Conservation (phyloP, 2,113 vertebrate genomes). For the Ammodytes marinus region DNA sequence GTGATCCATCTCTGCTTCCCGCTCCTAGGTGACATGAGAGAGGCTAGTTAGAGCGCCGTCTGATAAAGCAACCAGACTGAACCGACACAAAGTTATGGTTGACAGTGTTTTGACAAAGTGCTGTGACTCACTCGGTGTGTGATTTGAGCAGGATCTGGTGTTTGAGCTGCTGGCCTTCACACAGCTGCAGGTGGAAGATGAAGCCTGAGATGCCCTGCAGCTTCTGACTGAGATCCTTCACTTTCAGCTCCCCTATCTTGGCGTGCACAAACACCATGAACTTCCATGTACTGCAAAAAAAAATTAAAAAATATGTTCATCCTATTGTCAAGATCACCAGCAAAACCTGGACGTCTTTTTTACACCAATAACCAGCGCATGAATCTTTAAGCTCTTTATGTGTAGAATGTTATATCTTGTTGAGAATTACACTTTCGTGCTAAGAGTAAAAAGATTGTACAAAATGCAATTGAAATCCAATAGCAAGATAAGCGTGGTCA, state of each 20-base stretch:
- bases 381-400: not conserved
- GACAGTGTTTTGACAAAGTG: not conserved
- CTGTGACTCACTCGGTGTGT: constrained; percentile 87
- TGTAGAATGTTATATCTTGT: not conserved
- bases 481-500: too few species aligned
- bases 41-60: not conserved
- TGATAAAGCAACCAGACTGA: not conserved
- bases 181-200: constrained; percentile 92
- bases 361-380: not conserved
- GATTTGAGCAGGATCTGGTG: constrained; percentile 92
- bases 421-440: too few species aligned
- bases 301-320: not conserved
- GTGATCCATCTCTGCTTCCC: constrained; percentile 94
- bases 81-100: not conserved
- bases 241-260: constrained; percentile 89
- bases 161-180: constrained; percentile 87
- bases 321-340: not conserved
- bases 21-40: constrained; percentile 80
- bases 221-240: constrained; percentile 91
- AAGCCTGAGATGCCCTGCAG: constrained; percentile 90
- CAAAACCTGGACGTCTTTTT: not conserved
- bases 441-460: too few species aligned
- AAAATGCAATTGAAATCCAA: too few species aligned
- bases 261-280: constrained; percentile 92
- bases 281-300: constrained; percentile 86